Evolutionary conservation across 2,797 vertebrate species (phyloP).

Genomic region (Podargus strigoides): DNA sequence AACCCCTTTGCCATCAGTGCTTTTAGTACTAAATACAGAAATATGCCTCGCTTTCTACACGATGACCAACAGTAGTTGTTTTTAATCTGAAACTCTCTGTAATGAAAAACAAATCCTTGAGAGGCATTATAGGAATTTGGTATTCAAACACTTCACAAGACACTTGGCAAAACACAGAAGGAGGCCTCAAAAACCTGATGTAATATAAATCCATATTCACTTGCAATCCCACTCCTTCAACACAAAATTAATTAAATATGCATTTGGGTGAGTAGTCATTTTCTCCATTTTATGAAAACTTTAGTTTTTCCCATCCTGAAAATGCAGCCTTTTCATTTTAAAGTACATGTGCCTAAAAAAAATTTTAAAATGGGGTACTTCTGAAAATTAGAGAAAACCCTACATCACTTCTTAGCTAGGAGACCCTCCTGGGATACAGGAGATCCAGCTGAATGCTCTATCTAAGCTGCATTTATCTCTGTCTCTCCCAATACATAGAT

Average conservation of each 20-base stretch:
- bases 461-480: rapidly evolving
- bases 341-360: rapidly evolving
- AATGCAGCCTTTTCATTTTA: background rate
- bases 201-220: background rate
- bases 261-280: rapidly evolving
- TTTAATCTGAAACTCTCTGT: background rate
- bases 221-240: background rate
- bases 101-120: background rate
- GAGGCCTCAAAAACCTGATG: rapidly evolving
- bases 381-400: background rate
- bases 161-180: background rate
- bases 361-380: rapidly evolving
- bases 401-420: background rate
- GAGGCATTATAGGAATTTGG: background rate
- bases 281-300: rapidly evolving
- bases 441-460: background rate
- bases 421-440: background rate
- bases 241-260: background rate
- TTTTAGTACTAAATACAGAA: background rate
- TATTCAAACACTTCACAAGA: background rate
- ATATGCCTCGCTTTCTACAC: background rate
- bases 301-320: background rate
- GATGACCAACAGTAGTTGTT: rapidly evolving
- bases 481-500: background rate
- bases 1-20: background rate